Conservation (phyloP, 2,888 invertebrate genomes). For the Limnephilus rhombicus region DNA sequence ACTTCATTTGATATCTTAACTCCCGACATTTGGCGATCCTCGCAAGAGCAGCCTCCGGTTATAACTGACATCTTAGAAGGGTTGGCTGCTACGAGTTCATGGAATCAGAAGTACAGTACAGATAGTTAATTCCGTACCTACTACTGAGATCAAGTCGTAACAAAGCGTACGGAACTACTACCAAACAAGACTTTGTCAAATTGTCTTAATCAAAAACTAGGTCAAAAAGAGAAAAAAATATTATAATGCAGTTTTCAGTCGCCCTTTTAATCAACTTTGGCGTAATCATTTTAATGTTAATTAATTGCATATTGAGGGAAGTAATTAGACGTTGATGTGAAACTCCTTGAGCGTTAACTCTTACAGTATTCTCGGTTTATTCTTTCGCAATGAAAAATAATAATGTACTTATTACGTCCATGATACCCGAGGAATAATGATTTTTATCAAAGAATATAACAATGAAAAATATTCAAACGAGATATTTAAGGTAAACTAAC, state of each 20-base stretch:
- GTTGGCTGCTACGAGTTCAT: neutral
- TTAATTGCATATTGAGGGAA: neutral
- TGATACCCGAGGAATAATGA: neutral
- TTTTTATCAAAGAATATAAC: neutral
- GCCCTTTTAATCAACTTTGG: no score
- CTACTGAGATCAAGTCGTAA: neutral
- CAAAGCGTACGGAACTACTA: neutral
- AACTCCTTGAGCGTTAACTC: neutral
- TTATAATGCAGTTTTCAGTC: neutral
- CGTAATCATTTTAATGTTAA: neutral
- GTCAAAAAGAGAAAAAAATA: neutral
- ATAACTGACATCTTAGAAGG: slow-evolving; percentile 66
- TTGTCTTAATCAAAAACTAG: neutral
- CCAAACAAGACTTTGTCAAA: neutral
- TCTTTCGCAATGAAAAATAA: no score
- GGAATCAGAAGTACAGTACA: neutral
- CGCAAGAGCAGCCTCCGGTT: neutral
- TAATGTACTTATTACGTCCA: neutral
- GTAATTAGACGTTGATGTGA: neutral
- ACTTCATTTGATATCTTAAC: neutral
- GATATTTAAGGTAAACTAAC: neutral
- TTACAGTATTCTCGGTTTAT: neutral
- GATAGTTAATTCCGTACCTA: neutral
- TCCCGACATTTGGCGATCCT: neutral
- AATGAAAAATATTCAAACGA: neutral